Conservation (phyloP, 1,140 invertebrate species). For the Dinothrombium tinctorium region DNA sequence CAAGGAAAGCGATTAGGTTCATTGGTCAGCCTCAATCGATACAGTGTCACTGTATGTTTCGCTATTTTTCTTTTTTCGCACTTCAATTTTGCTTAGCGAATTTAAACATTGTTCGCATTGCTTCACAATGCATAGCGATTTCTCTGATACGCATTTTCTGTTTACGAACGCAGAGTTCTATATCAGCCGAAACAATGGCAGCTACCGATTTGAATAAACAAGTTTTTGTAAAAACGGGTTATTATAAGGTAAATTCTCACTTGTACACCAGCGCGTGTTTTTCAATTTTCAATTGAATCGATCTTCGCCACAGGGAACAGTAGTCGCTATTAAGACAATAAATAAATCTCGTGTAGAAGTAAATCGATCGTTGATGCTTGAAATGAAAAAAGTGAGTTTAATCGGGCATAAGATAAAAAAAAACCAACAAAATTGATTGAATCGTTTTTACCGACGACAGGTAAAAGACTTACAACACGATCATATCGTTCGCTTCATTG, state of each 20-base stretch:
- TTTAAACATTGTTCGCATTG: too few species aligned
- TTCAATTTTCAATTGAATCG: not conserved
- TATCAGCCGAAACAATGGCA: constrained; percentile 13
- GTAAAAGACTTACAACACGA: constrained; percentile 44
- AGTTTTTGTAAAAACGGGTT: constrained; percentile 13
- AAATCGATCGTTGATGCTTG: constrained; percentile 54
- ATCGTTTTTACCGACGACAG: not conserved
- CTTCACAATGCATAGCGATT: too few species aligned
- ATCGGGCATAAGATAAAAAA: not conserved
- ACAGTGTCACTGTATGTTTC: constrained; percentile 10
- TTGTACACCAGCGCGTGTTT: too few species aligned
- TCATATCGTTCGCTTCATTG: constrained; percentile 57
- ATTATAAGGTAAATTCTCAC: constrained; percentile 15
- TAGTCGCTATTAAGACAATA: constrained; percentile 69
- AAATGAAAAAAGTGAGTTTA: constrained; percentile 50
- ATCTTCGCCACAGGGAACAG: constrained; percentile 28
- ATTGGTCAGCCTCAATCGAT: constrained; percentile 9
- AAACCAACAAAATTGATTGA: too few species aligned
- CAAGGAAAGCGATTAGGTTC: constrained; percentile 10
- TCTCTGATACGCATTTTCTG: too few species aligned
- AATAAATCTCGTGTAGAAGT: constrained; percentile 47
- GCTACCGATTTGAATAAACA: constrained; percentile 7
- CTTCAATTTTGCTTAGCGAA: not conserved
- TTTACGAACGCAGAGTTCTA: not conserved
- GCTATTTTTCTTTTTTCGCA: not conserved